Evolutionary conservation across 2,113 vertebrate species (phyloP).

Genomic region (Centropristis striata): DNA sequence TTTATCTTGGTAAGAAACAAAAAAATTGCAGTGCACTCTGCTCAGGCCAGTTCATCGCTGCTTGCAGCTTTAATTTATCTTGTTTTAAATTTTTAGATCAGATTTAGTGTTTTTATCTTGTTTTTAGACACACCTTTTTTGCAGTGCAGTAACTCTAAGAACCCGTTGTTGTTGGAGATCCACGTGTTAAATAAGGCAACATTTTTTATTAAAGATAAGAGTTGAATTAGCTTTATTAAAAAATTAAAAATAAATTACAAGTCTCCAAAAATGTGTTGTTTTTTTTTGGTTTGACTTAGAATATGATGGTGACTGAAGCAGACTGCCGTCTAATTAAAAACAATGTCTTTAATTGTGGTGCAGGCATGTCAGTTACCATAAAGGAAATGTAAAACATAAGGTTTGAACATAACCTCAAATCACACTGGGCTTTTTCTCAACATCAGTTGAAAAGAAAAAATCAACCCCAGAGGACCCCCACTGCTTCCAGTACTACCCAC

Average conservation of each 20-base stretch:
- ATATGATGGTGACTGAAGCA: not conserved
- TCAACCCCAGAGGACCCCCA: conserved; percentile 5
- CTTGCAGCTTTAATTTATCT: no score
- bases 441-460: not conserved
- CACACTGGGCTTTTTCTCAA: not conserved
- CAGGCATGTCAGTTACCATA: not conserved
- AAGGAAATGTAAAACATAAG: not conserved
- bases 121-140: no score
- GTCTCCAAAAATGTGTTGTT: not conserved
- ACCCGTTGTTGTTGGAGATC: no score
- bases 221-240: not conserved
- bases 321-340: not conserved
- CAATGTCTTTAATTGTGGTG: not conserved
- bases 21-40: no score
- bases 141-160: no score
- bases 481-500: conserved; percentile 3
- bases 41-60: no score
- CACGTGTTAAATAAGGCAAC: not conserved
- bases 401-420: not conserved
- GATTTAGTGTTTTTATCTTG: no score
- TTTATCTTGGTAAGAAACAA: no score
- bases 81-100: no score
- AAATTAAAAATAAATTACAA: not conserved
- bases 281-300: not conserved
- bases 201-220: not conserved